These are phyloP conservation scores for Nipponacmea schrenckii DNA, from an alignment of 2,888 invertebrate genomes.

Conservation along the genomic window DNA sequence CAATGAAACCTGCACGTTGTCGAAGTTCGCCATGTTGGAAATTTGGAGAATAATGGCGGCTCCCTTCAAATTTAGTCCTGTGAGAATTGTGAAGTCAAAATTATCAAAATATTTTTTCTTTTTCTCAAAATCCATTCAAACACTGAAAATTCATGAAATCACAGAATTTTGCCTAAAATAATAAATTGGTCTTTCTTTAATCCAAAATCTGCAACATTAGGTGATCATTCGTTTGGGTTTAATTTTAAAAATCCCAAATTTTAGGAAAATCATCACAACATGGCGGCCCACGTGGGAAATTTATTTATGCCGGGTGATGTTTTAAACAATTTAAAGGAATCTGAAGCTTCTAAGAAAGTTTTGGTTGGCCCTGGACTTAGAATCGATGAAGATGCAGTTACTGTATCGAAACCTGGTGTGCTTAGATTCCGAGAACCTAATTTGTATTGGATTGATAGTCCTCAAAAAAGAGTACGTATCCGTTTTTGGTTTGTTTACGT, in stretches of 20 bases:
- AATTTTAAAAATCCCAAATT: background rate
- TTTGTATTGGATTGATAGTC: slow-evolving; percentile 83
- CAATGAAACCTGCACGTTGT: slow-evolving; percentile 63
- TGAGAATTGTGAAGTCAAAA: no score
- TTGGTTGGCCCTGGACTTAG: slow-evolving; percentile 86
- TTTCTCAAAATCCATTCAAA: no score
- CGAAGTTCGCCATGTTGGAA: slow-evolving; percentile 65
- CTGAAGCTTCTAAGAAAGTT: slow-evolving; percentile 65
- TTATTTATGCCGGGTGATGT: slow-evolving; percentile 78
- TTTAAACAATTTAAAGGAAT: slow-evolving; percentile 45
- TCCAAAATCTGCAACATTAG: no score
- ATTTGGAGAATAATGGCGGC: slow-evolving; percentile 1
- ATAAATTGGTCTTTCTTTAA: no score
- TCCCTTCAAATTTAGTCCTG: no score
- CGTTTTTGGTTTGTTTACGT: no score
- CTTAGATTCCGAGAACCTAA: slow-evolving; percentile 79
- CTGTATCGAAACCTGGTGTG: slow-evolving; percentile 81
- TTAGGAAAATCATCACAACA: slow-evolving; percentile 26
- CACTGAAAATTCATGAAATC: no score
- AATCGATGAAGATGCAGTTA: slow-evolving; percentile 77
- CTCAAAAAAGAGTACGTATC: slow-evolving; percentile 64
- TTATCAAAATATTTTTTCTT: no score
- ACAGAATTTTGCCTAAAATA: no score
- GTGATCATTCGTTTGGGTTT: background rate
- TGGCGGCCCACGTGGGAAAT: slow-evolving; percentile 70